A percentile compares a stretch with the other conserved stretches of the same genome.
phyloP scores from a whole-genome alignment of 2,797 vertebrate genomes.

The Hapalemur alaotrensis region DNA sequence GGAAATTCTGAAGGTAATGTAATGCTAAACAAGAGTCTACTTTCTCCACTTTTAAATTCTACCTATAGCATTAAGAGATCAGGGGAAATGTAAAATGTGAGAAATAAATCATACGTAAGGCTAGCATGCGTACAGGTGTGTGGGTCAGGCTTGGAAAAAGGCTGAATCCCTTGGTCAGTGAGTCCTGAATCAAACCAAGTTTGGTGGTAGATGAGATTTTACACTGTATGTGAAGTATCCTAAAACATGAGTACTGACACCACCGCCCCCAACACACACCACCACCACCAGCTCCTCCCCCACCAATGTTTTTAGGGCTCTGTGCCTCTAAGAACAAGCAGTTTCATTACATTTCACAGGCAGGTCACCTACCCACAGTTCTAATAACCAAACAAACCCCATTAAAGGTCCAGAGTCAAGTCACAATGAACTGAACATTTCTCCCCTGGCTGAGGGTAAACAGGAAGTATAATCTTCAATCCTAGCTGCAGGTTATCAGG shows the following conservation, averaged over 20 bases:
- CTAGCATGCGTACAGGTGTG: constrained; percentile 59
- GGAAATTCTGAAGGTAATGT: constrained; percentile 38
- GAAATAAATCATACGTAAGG: constrained; percentile 70
- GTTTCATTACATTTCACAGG: constrained; percentile 81
- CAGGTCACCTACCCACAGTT: constrained; percentile 74
- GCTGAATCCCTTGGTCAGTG: constrained; percentile 59
- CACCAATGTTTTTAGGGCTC: constrained; percentile 68
- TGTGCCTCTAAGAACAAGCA: constrained; percentile 78
- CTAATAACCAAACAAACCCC: constrained; percentile 73
- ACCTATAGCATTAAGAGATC: constrained; percentile 54
- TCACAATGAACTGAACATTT: constrained; percentile 70
- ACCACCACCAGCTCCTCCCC: background rate
- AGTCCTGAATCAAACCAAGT: constrained; percentile 66
- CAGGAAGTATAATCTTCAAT: constrained; percentile 82
- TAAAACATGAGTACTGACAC: constrained; percentile 3
- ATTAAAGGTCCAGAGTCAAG: constrained; percentile 77
- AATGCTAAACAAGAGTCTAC: background rate
- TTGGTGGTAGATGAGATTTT: constrained; percentile 69
- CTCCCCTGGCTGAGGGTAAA: constrained; percentile 80
- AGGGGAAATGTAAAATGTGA: constrained; percentile 61
- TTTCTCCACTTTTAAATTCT: constrained; percentile 38
- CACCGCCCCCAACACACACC: background rate
- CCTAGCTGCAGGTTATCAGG: constrained; percentile 79
- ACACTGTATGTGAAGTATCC: background rate
- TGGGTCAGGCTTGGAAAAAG: constrained; percentile 69